phyloP scores from a whole-genome alignment of 1,140 invertebrate species.

The Camponotus vicinus region DNA sequence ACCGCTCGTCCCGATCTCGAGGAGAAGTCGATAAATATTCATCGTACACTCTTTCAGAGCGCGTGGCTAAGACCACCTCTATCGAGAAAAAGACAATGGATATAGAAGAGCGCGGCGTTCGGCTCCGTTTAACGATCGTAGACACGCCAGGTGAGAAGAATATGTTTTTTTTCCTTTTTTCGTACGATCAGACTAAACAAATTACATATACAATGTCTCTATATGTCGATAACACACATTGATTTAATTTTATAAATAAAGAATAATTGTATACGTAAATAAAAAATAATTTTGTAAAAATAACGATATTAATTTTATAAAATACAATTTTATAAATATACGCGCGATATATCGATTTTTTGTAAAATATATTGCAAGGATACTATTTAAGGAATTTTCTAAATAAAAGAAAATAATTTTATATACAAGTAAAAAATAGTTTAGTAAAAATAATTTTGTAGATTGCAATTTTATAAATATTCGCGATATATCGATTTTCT shows the following conservation, averaged over 20 bases:
- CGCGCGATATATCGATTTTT: no score
- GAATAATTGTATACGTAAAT: not conserved
- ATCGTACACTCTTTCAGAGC: slow-evolving; percentile 86
- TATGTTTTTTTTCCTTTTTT: not conserved
- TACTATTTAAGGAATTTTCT: slow-evolving; percentile 83
- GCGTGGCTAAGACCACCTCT: slow-evolving; percentile 93
- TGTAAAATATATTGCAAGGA: not conserved
- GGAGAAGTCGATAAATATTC: slow-evolving; percentile 43
- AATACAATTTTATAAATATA: no score
- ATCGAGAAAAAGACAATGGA: slow-evolving; percentile 98
- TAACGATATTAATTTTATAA: not conserved
- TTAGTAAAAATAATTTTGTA: not conserved
- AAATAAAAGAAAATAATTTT: not conserved
- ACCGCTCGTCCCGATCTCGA: slow-evolving; percentile 14
- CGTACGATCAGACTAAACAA: not conserved
- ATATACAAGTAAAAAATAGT: not conserved
- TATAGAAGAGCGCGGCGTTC: slow-evolving; percentile 97
- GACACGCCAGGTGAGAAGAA: slow-evolving; percentile 94
- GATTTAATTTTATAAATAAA: not conserved
- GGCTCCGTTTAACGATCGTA: slow-evolving; percentile 95
- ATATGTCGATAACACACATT: not conserved
- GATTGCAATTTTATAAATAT: no score
- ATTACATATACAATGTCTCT: not conserved
- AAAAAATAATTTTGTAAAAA: not conserved
- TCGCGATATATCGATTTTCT: no score